Evolutionary conservation across 2,888 invertebrate species (phyloP).

Genomic region (Pollenia griseotomentosa): DNA sequence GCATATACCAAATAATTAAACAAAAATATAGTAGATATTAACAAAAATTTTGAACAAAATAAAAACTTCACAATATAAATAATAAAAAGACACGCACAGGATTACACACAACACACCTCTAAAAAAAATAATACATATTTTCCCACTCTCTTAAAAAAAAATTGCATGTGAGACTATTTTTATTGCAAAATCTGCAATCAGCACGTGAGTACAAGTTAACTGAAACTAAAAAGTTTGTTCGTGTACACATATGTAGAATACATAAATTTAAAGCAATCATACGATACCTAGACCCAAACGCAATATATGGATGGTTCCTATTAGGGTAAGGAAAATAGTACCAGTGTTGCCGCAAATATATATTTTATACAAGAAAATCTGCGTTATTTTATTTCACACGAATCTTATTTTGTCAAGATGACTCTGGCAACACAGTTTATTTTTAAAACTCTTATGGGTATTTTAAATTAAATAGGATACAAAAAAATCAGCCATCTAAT

Average conservation of each 20-base stretch:
- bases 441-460: no score
- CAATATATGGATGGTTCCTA: not conserved
- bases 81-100: not conserved
- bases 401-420: no score
- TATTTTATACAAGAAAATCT: no score
- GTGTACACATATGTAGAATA: not conserved
- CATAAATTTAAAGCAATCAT: slow-evolving; percentile 16
- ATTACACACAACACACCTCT: not conserved
- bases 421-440: no score
- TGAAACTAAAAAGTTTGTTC: not conserved
- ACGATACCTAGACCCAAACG: slow-evolving; percentile 13
- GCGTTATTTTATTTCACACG: no score
- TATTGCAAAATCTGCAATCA: not conserved
- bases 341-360: not conserved
- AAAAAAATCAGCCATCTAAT: no score
- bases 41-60: slow-evolving; percentile 1
- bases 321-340: not conserved
- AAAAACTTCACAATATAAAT: not conserved
- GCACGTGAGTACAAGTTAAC: slow-evolving; percentile 6
- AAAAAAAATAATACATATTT: slow-evolving; percentile 1
- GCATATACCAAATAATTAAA: no score
- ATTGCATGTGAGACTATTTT: not conserved
- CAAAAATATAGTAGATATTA: no score
- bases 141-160: not conserved
- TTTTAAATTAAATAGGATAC: no score